Base-by-base conservation (phyloP, 2,888 invertebrate species). In the Tetranychus piercei region DNA sequence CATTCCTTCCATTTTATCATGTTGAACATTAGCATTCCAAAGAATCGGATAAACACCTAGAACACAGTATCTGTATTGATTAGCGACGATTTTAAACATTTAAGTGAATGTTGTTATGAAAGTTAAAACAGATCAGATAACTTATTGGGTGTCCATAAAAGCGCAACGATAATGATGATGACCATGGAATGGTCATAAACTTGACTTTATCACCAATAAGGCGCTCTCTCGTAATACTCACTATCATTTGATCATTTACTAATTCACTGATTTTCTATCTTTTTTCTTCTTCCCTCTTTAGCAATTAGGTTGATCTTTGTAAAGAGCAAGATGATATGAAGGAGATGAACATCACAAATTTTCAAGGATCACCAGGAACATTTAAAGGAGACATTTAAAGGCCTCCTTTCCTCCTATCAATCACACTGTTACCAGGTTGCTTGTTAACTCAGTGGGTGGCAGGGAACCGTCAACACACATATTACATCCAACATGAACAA, bases 381-480 rank as follows among this genome's bases (percentile, higher is more conserved):
- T 55, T 55, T 55, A 55, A 55, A 55, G 55, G 55, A 55, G 55
- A 55, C 55, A 55, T 55, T 55, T 55, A 55, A 55, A 55, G 15
- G 15, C 55, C 15, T 15, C 55, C 55, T 55, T 15, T 55, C 55
- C 55, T 55, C 55, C 55, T 55, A 55, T 55, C 55, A 55, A 55
- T 55, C 55, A 55, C 15, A 3, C 15, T 15, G 55, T 55, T 55
- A 34, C 34, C 34, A 55, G 55, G 55, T 15, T 55, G 55, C 55
- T 55, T 55, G 55, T 55, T 55, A 55, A 55, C 55, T 55, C 55
- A 55, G 55, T 55, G 55, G 55, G 55, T 55, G 55, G 55, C 55
- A 55, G 15, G 55, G 55, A 55, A 55, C 15, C 55, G 15, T 55
- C 55, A 55, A 55, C 55, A 34, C 34, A 34, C 34, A 34, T 34